Percentiles rank a stretch among this genome's conserved stretches.
These are phyloP conservation scores for Carassius carassius DNA, from an alignment of 2,113 vertebrate species.

Conservation along the genomic window DNA sequence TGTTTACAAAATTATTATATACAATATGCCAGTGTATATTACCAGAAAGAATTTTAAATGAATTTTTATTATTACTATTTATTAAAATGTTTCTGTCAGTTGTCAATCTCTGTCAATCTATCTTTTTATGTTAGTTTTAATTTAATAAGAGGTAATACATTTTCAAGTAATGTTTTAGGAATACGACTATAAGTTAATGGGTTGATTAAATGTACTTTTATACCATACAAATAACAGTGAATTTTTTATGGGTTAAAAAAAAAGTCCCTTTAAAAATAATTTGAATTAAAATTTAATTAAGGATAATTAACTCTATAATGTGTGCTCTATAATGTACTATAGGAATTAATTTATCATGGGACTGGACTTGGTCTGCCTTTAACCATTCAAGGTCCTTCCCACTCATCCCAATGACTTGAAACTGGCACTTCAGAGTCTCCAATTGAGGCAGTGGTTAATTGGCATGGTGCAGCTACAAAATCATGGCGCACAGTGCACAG, in stretches of 20 bases:
- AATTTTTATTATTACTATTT: not conserved
- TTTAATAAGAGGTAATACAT: too few relatives aligned
- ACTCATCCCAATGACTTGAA: constrained; percentile 43
- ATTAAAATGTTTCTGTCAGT: not conserved
- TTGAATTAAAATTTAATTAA: too few relatives aligned
- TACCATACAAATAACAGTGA: not conserved
- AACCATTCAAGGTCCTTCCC: constrained; percentile 50
- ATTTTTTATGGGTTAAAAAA: too few relatives aligned
- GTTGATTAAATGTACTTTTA: not conserved
- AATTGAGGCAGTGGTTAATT: constrained; percentile 52
- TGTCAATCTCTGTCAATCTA: too few relatives aligned
- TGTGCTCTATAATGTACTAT: not conserved
- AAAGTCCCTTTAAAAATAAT: not conserved
- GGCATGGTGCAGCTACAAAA: constrained; percentile 46
- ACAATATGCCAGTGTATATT: too few relatives aligned
- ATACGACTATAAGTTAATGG: not conserved
- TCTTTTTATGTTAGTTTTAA: too few relatives aligned
- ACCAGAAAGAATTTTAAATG: not conserved
- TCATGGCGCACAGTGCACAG: constrained; percentile 18
- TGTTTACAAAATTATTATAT: too few relatives aligned
- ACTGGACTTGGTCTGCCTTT: constrained; percentile 31
- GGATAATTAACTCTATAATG: not conserved
- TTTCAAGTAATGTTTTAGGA: too few relatives aligned
- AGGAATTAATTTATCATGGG: constrained; percentile 45
- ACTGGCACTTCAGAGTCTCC: constrained; percentile 46